Percentiles rank a stretch among this genome's conserved stretches.
Evolutionary conservation across 2,888 invertebrate genomes (phyloP).

Genomic region (Thymelicus acteon): DNA sequence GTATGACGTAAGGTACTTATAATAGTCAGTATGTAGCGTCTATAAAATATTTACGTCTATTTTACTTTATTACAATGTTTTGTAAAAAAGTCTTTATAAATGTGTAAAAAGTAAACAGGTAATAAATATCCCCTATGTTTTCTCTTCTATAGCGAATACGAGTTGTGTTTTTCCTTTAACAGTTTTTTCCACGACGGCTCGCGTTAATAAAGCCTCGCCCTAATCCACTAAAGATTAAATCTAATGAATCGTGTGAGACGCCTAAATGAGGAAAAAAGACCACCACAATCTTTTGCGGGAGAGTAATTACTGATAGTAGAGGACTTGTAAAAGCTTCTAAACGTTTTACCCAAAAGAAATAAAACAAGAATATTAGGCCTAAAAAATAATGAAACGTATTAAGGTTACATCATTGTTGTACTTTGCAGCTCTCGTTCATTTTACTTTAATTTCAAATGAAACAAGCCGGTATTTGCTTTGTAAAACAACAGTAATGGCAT

Average conservation of each 20-base stretch:
- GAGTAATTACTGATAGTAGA: conserved; percentile 5
- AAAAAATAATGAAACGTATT: background rate
- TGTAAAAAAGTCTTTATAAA: no score
- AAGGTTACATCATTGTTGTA: background rate
- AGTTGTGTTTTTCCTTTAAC: background rate
- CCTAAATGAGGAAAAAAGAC: conserved; percentile 3
- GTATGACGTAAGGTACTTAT: no score
- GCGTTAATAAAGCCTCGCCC: conserved; percentile 2
- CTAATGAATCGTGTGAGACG: conserved; percentile 13
- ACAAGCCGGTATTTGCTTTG: background rate
- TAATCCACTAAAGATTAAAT: conserved; percentile 14
- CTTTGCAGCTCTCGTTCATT: background rate
- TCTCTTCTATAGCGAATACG: background rate
- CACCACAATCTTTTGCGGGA: conserved; percentile 9
- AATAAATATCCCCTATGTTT: background rate
- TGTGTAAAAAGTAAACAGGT: background rate
- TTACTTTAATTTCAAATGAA: background rate
- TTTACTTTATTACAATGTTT: no score
- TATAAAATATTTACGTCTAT: no score
- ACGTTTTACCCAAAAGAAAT: background rate
- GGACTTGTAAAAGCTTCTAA: background rate
- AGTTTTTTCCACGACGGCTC: background rate
- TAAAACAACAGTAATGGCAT: no score
- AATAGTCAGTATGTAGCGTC: no score
- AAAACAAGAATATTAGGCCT: no score